Percentiles rank a stretch among this genome's conserved stretches.
These are phyloP conservation scores for Volucella zonaria DNA, from an alignment of 2,888 invertebrate genomes.

Conservation along the genomic window DNA sequence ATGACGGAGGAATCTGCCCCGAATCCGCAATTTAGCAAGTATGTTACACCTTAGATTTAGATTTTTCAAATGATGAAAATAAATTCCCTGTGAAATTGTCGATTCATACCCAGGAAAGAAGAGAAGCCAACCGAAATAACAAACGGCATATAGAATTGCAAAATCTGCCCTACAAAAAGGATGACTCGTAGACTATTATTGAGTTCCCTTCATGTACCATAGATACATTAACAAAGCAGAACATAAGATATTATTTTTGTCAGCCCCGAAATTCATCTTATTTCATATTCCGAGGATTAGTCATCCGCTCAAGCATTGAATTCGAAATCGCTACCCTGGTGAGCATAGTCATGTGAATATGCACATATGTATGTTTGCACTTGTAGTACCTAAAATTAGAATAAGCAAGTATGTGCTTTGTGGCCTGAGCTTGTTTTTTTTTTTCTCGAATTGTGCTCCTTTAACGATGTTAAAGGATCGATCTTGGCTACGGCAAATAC, in stretches of 20 bases:
- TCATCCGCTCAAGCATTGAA: constrained; percentile 55
- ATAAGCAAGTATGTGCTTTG: not conserved
- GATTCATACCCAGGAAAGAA: constrained; percentile 57
- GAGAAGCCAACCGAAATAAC: constrained; percentile 43
- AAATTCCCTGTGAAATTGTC: constrained; percentile 63
- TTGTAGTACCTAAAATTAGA: constrained; percentile 54
- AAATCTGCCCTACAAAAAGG: constrained; percentile 64
- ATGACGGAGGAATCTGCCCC: no score
- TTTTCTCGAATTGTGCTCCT: no score
- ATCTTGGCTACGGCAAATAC: no score
- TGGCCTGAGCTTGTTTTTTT: no score
- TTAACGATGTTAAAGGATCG: no score
- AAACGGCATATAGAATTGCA: constrained; percentile 70
- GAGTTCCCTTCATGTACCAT: constrained; percentile 52
- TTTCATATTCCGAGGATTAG: constrained; percentile 69
- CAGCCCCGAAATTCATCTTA: constrained; percentile 58
- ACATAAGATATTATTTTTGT: constrained; percentile 57
- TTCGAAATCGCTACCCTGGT: constrained; percentile 37
- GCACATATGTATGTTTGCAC: not conserved
- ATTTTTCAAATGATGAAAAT: constrained; percentile 59
- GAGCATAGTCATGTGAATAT: not conserved
- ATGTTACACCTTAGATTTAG: no score
- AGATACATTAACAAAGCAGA: constrained; percentile 42
- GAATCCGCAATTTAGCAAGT: no score
- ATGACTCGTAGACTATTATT: constrained; percentile 60